Evolutionary conservation across 2,113 vertebrate genomes (phyloP).

Genomic region (Pagrus major): DNA sequence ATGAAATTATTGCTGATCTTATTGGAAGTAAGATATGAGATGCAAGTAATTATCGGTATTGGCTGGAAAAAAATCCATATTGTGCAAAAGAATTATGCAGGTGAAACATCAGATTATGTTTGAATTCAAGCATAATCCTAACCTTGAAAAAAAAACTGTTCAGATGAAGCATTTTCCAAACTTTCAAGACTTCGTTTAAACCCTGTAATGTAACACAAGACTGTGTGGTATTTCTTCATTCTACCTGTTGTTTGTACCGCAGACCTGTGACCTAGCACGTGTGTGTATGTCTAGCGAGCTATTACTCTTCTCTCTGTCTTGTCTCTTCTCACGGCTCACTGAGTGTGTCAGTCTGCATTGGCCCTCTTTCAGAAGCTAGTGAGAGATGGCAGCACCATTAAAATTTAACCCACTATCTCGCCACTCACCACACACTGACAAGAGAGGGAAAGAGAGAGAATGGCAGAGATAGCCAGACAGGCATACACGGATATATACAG

Average conservation of each 20-base stretch:
- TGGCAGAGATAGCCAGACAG: constrained; percentile 52
- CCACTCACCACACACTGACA: constrained; percentile 67
- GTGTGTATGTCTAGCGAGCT: constrained; percentile 57
- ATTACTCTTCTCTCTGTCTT: constrained; percentile 68
- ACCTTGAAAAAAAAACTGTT: too few relatives aligned
- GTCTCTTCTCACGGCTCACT: constrained; percentile 79
- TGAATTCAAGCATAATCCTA: too few relatives aligned
- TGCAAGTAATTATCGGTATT: too few relatives aligned
- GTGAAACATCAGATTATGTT: too few relatives aligned
- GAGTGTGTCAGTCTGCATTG: constrained; percentile 82
- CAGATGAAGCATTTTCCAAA: too few relatives aligned
- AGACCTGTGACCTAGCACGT: constrained; percentile 56
- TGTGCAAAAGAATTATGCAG: too few relatives aligned
- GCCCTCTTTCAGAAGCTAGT: constrained; percentile 74
- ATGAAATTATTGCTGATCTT: too few relatives aligned
- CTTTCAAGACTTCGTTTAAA: too few relatives aligned
- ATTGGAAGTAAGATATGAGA: too few relatives aligned
- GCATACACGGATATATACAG: constrained; percentile 59
- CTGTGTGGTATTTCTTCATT: constrained; percentile 1
- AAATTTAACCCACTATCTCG: constrained; percentile 84
- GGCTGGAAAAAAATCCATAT: too few relatives aligned
- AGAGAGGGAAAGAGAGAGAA: constrained; percentile 45
- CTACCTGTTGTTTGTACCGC: constrained; percentile 66
- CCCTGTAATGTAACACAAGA: constrained; percentile 3
- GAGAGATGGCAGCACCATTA: constrained; percentile 84